Conservation (phyloP, 2,113 vertebrate species). For the Chascanopsetta lugubris region DNA sequence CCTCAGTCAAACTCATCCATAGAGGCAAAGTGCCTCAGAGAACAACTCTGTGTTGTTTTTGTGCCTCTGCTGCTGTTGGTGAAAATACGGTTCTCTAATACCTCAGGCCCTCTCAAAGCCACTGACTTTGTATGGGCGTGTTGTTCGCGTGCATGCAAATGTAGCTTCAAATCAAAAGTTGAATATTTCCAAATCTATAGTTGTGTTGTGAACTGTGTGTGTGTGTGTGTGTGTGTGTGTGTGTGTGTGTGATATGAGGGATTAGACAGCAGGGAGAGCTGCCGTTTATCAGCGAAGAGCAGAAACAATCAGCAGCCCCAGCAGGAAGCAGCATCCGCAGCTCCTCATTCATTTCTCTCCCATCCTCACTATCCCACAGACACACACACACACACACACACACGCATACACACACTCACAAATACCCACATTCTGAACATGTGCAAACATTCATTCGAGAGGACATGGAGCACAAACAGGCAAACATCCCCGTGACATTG, state of each 20-base stretch:
- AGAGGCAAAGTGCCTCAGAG: slow-evolving; percentile 23
- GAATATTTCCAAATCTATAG: slow-evolving; percentile 14
- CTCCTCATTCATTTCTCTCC: slow-evolving; percentile 58
- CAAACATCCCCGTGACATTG: slow-evolving; percentile 49
- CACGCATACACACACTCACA: slow-evolving; percentile 4
- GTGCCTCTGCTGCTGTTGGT: too few relatives aligned
- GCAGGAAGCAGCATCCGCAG: slow-evolving; percentile 58
- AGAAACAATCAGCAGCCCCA: slow-evolving; percentile 74
- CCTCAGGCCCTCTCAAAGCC: slow-evolving; percentile 19
- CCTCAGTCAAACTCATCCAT: slow-evolving; percentile 30
- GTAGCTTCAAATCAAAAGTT: slow-evolving; percentile 20
- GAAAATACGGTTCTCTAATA: too few relatives aligned
- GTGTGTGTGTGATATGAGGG: slow-evolving; percentile 40
- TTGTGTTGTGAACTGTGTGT: background rate
- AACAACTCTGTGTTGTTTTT: too few relatives aligned
- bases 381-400: background rate
- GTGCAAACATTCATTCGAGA: background rate
- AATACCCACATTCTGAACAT: background rate
- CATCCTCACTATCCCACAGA: slow-evolving; percentile 5
- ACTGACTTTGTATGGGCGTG: background rate
- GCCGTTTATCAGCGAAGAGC: slow-evolving; percentile 73
- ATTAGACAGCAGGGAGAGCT: slow-evolving; percentile 72
- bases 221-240: slow-evolving; percentile 1
- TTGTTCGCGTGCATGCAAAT: background rate
- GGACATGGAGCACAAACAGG: background rate